phyloP scores from a whole-genome alignment of 2,113 vertebrate species.

The Trachemys scripta region DNA sequence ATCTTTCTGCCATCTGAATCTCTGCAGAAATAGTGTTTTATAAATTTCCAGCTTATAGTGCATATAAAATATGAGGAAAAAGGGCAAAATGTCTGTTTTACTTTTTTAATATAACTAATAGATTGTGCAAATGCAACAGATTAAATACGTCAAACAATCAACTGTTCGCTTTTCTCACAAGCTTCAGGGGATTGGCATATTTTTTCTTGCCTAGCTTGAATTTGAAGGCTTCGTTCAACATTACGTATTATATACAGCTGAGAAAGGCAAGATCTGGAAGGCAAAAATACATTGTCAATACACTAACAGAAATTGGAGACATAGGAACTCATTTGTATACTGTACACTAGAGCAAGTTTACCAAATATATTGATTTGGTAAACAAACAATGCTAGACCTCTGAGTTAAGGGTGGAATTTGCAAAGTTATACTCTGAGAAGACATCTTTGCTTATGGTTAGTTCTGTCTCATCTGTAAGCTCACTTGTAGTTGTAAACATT shows the following conservation, averaged over 20 bases:
- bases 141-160: background rate
- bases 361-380: background rate
- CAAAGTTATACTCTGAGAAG: background rate
- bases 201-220: background rate
- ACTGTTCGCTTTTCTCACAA: conserved; percentile 28
- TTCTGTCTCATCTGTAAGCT: background rate
- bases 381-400: background rate
- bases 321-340: background rate
- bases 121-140: background rate
- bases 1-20: background rate
- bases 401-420: background rate
- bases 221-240: conserved; percentile 29
- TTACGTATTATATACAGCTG: background rate
- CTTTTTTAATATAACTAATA: conserved; percentile 42
- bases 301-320: conserved; percentile 4
- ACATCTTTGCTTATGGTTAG: background rate
- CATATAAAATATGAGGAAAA: background rate
- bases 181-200: background rate
- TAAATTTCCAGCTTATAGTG: background rate
- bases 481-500: background rate
- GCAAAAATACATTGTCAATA: conserved; percentile 40
- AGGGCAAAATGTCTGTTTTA: background rate
- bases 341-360: background rate
- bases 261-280: conserved; percentile 19
- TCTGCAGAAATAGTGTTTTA: background rate